Percentiles rank a stretch among this genome's conserved stretches.
Conservation (phyloP, 1,140 invertebrate genomes). For the Myzus persicae region DNA sequence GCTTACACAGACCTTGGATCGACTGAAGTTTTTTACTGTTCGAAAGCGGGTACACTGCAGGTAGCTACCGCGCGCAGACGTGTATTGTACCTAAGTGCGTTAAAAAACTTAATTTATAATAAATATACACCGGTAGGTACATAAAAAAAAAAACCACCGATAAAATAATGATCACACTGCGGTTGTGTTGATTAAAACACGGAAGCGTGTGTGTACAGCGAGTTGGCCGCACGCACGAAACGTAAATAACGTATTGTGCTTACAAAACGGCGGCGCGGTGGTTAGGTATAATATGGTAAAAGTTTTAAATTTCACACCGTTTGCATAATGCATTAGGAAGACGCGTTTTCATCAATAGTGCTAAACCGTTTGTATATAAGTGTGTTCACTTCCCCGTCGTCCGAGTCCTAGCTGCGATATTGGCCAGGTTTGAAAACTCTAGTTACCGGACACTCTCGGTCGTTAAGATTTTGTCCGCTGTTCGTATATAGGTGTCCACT, state of each 20-base stretch:
- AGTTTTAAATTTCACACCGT: background rate
- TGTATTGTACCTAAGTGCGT: background rate
- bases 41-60: background rate
- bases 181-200: background rate
- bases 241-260: background rate
- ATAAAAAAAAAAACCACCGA: background rate
- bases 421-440: no score
- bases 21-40: background rate
- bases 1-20: background rate
- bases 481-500: no score
- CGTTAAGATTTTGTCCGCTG: no score
- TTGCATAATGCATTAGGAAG: background rate
- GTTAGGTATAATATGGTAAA: background rate
- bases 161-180: background rate
- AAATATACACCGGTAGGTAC: background rate
- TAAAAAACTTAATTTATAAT: background rate
- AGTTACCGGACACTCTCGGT: no score
- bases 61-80: background rate
- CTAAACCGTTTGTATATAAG: no score
- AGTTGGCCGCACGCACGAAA: background rate
- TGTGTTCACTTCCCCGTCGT: no score
- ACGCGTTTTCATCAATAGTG: background rate
- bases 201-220: background rate
- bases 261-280: background rate
- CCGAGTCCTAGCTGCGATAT: no score